phyloP scores from a whole-genome alignment of 2,113 vertebrate genomes.

The Acrocephalus kingi region DNA sequence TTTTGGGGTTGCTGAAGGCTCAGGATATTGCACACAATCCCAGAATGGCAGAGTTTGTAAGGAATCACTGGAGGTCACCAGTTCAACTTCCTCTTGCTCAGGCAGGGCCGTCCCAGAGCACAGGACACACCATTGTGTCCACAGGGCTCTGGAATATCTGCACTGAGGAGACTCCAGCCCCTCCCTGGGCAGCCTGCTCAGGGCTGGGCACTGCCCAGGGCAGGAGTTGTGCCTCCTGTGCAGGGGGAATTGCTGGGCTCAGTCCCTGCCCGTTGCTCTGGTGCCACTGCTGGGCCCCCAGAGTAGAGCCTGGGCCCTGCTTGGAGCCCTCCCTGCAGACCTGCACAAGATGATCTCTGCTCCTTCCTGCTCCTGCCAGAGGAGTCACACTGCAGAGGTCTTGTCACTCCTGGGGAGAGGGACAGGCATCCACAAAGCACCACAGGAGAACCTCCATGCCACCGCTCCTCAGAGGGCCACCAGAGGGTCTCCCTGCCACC shows the following conservation, averaged over 20 bases:
- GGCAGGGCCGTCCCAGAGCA: neutral
- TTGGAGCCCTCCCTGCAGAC: neutral
- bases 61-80: neutral
- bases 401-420: neutral
- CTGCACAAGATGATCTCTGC: neutral
- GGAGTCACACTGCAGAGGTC: neutral
- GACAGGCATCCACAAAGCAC: neutral
- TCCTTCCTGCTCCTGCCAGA: neutral
- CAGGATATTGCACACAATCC: neutral
- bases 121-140: neutral
- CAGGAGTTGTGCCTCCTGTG: neutral
- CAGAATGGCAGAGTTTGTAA: neutral
- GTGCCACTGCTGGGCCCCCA: neutral
- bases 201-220: neutral
- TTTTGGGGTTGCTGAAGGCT: neutral
- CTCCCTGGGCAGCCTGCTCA: neutral
- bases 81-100: neutral
- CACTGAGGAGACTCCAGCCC: neutral
- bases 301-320: neutral
- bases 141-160: neutral
- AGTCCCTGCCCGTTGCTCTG: neutral
- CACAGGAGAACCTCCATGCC: accelerated
- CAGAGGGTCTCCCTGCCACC: neutral
- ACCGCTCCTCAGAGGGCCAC: neutral
- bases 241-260: neutral